Evolutionary conservation across 2,888 invertebrate genomes (phyloP), one percentile per base, ranked within the genome.

Genomic region (Eupithecia pulchellata): DNA sequence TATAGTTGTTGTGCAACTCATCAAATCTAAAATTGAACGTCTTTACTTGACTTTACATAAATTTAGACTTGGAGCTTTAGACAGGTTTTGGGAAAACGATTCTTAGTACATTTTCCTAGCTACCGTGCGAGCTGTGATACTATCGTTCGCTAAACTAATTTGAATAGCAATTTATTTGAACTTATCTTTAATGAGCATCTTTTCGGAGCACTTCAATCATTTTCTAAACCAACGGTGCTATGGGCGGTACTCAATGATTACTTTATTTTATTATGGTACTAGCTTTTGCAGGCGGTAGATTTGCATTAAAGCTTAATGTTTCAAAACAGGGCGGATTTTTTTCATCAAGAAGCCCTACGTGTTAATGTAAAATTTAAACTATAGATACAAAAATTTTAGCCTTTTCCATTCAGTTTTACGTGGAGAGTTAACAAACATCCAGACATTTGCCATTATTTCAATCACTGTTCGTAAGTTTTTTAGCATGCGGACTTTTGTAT

Each of bases 161-260:
- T 86, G 81, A 86, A 86, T 85, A 84, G 80, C 79, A 82, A 85
- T 84, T 86, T 83, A 78, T 82, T 76, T 81, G 74, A 69, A 66
- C 76, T 79, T 87, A 88, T 89, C 89, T 77, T 64, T 77, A 84
- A 84, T 82, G 77, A 79, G 79, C 76, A 88, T 88, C 88, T 84
- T 83, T 86, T 86, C 84, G 86, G 86, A 75, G 64, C 73, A 83
- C 80, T 83, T 86, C 85, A 83, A 86, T 84, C 83, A 81, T 75
- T 78, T 72, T 74, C 34, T 58, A 20, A 72, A 20, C 27, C 30
- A 68, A 71, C 72, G 36, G 69, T 5, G 29, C 11, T 14, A n/a
- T 47, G 27, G 52, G 57, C 27, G 32, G 64, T 67, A n/a, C 6
- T 58, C 34, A 57, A 52, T 67, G 25, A 60, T 60, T 25, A 60